These are phyloP conservation scores for Anoura caudifer DNA, from an alignment of 2,113 vertebrate genomes.

Conservation along the genomic window DNA sequence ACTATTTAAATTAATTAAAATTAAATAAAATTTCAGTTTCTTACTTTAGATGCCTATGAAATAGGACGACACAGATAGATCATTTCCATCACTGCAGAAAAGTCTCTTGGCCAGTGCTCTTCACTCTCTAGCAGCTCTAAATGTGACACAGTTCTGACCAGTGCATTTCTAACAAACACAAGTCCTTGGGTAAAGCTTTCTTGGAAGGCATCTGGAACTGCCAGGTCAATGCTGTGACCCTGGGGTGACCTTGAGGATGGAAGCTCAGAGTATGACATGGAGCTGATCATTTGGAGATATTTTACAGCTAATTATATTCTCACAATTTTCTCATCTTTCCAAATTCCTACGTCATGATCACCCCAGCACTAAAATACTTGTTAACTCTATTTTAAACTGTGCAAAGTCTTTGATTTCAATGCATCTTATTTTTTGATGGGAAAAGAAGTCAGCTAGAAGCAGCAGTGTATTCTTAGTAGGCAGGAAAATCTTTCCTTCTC, in stretches of 20 bases:
- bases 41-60: neutral
- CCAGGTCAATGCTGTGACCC: neutral
- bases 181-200: neutral
- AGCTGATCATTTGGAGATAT: neutral
- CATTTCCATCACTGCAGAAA: neutral
- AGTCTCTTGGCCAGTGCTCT: neutral
- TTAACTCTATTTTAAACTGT: neutral
- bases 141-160: neutral
- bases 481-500: neutral
- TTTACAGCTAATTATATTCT: neutral
- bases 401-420: neutral
- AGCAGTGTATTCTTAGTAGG: neutral
- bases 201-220: neutral
- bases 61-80: neutral
- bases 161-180: neutral
- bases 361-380: neutral
- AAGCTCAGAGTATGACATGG: neutral
- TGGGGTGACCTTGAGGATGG: neutral
- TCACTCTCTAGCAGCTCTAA: no score
- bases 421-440: neutral
- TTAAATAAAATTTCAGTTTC: neutral
- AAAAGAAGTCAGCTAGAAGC: neutral
- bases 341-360: neutral
- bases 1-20: neutral
- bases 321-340: neutral